Evolutionary conservation across 2,113 vertebrate species (phyloP).

Genomic region (Tonatia bakeri): DNA sequence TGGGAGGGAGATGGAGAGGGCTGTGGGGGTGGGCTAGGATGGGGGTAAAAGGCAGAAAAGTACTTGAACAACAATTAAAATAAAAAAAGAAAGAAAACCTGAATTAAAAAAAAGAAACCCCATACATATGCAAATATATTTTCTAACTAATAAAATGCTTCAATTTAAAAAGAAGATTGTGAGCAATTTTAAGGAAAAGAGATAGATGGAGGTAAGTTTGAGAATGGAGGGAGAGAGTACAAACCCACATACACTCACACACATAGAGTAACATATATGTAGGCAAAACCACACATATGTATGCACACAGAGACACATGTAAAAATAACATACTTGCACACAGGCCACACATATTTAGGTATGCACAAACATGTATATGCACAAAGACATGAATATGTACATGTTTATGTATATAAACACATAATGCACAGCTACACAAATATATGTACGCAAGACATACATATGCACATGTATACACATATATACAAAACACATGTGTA

Average conservation of each 20-base stretch:
- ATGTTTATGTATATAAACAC: background rate
- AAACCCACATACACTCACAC: accelerated
- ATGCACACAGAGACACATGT: background rate
- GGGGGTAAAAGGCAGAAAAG: no score
- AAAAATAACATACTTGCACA: no score
- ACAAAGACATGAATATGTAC: background rate
- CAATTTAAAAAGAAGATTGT: background rate
- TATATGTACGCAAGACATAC: background rate
- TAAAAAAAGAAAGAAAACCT: no score
- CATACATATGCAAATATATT: no score
- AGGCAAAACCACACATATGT: background rate
- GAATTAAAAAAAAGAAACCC: no score
- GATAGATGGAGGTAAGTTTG: background rate
- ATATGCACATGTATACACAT: background rate
- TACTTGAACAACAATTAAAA: no score
- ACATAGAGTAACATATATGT: background rate
- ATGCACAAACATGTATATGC: background rate
- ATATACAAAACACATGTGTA: no score
- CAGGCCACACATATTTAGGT: background rate
- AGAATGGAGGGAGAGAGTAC: background rate
- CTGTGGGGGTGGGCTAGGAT: no score
- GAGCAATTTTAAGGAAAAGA: background rate
- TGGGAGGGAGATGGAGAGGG: no score
- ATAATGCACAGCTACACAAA: no score
- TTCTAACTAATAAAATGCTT: no score